Percentiles rank a stretch among this genome's conserved stretches.
phyloP scores from a whole-genome alignment of 2,113 vertebrate species.

The Podarcis cretensis region DNA sequence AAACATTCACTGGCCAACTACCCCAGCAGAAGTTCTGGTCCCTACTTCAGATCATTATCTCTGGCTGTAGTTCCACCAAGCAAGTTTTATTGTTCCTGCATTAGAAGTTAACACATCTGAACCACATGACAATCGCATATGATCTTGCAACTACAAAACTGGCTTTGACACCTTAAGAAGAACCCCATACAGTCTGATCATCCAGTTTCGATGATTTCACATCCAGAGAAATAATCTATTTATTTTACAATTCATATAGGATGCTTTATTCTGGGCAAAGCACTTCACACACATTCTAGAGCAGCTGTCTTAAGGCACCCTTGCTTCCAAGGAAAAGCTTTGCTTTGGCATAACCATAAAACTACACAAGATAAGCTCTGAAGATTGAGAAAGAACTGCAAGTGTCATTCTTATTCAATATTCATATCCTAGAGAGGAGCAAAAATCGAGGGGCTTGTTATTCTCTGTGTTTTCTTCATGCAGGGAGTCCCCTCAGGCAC shows the following conservation, averaged over 20 bases:
- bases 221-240: not conserved
- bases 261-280: not conserved
- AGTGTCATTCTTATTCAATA: not conserved
- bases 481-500: not conserved
- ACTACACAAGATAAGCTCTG: not conserved
- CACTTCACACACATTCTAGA: not conserved
- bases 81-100: not conserved
- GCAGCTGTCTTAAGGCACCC: not conserved
- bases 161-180: not conserved
- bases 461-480: conserved; percentile 1
- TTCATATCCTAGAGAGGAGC: not conserved
- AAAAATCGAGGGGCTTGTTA: not conserved
- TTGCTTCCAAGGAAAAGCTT: not conserved
- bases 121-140: not conserved
- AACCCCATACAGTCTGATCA: not conserved
- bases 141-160: not conserved
- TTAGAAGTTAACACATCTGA: not conserved
- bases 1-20: not conserved
- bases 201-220: not conserved
- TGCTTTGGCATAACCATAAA: not conserved
- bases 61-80: not conserved
- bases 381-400: not conserved
- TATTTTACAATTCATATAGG: not conserved
- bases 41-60: not conserved
- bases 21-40: not conserved